Conservation (phyloP, 2,113 vertebrate species). For the Nettapus auritus region DNA sequence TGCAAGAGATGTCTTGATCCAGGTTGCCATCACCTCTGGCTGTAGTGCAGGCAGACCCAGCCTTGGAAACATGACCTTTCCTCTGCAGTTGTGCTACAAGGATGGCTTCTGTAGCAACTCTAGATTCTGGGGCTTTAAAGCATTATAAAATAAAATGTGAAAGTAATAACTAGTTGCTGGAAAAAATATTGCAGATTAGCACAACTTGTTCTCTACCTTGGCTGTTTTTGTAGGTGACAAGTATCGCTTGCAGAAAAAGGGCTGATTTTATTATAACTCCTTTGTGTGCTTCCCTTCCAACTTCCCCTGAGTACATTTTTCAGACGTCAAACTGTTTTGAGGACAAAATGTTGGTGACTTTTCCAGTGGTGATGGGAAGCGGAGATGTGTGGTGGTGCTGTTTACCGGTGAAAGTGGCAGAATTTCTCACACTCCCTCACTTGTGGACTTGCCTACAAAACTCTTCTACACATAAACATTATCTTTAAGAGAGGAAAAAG, state of each 20-base stretch:
- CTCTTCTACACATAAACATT: not conserved
- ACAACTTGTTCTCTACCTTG: conserved; percentile 57
- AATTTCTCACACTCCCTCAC: conserved; percentile 3
- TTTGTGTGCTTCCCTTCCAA: conserved; percentile 30
- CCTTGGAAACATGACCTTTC: not conserved
- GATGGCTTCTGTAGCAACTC: not conserved
- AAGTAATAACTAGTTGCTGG: conserved; percentile 24
- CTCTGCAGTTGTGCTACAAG: not conserved
- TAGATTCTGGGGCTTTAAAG: not conserved
- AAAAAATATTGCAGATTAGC: conserved; percentile 45
- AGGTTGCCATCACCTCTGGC: not conserved
- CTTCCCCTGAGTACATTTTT: not conserved
- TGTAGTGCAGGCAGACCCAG: not conserved
- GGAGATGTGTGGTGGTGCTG: not conserved
- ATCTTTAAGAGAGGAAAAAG: not conserved
- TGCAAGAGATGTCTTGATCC: not conserved
- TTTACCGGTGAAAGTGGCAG: not conserved
- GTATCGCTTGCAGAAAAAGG: conserved; percentile 40
- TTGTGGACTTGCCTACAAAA: not conserved
- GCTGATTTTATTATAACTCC: conserved; percentile 42
- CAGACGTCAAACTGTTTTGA: not conserved
- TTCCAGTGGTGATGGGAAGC: not conserved
- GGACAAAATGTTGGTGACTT: not conserved
- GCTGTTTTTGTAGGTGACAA: conserved; percentile 49
- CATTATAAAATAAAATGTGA: conserved; percentile 25